phyloP scores from a whole-genome alignment of 2,113 vertebrate species.

The Blennius ocellaris region DNA sequence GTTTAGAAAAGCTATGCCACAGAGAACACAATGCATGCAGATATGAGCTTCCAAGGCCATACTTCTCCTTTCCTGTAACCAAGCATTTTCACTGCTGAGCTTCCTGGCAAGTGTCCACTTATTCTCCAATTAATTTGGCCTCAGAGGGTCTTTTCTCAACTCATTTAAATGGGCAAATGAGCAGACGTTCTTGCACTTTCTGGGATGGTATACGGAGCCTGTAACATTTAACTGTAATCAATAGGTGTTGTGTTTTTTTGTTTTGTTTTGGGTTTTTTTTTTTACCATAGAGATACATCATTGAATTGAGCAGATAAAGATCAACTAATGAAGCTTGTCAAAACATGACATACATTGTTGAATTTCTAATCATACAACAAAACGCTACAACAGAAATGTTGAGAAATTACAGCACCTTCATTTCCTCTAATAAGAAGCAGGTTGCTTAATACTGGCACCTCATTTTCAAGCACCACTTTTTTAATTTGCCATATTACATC shows the following conservation, averaged over 20 bases:
- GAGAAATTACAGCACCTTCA: neutral
- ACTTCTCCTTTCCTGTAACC: constrained; percentile 57
- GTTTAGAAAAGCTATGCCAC: constrained; percentile 49
- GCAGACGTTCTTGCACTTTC: constrained; percentile 65
- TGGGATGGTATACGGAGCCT: constrained; percentile 46
- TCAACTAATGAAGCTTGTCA: constrained; percentile 20
- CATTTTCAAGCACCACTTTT: constrained; percentile 11
- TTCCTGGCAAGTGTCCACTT: constrained; percentile 77
- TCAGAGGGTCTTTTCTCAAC: constrained; percentile 71
- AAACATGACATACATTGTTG: constrained; percentile 1
- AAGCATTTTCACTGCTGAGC: constrained; percentile 65
- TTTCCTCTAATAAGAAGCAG: constrained; percentile 3
- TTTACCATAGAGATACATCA: constrained; percentile 15
- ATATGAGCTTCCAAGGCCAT: constrained; percentile 60
- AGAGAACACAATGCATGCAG: constrained; percentile 50
- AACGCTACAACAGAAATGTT: neutral
- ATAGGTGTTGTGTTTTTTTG: too few relatives aligned
- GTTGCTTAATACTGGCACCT: neutral
- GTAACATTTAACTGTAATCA: constrained; percentile 46
- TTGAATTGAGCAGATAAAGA: constrained; percentile 20
- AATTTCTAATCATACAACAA: constrained; percentile 10
- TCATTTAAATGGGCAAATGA: constrained; percentile 73
- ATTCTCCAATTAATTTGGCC: constrained; percentile 82
- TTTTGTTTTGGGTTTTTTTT: constrained; percentile 2
- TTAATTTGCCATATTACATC: constrained; percentile 7